These are phyloP conservation scores for Himalopsyche kuldschensis DNA, from an alignment of 2,888 invertebrate species.

Conservation along the genomic window DNA sequence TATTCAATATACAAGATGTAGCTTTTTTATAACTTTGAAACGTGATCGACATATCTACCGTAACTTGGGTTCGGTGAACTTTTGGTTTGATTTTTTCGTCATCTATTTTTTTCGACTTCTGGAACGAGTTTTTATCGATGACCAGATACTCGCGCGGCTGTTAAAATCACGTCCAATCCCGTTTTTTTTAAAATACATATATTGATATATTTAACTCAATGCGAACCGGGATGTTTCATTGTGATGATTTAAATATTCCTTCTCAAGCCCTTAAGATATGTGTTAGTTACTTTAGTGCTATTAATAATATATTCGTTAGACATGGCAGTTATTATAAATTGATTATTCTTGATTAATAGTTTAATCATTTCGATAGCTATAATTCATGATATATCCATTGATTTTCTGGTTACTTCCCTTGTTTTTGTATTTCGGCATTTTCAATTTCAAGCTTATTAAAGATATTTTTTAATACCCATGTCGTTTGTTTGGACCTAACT, in stretches of 20 bases:
- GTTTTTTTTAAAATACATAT: neutral
- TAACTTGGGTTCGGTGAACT: constrained; percentile 16
- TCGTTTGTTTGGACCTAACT: too few relatives aligned
- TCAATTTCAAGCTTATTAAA: too few relatives aligned
- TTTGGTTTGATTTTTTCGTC: neutral
- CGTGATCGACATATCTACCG: constrained; percentile 16
- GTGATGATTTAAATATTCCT: neutral
- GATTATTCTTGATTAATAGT: too few relatives aligned
- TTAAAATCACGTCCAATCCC: neutral
- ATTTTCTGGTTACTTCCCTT: too few relatives aligned
- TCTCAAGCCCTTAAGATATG: too few relatives aligned
- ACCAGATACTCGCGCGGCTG: neutral
- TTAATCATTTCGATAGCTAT: too few relatives aligned
- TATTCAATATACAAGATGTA: constrained; percentile 15
- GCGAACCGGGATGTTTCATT: neutral
- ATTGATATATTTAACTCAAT: neutral
- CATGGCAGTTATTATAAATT: too few relatives aligned
- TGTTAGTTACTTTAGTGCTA: too few relatives aligned
- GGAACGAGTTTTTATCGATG: neutral
- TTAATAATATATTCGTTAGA: too few relatives aligned
- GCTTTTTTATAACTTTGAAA: constrained; percentile 7
- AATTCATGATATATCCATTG: too few relatives aligned
- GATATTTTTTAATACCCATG: too few relatives aligned
- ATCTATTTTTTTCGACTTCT: constrained; percentile 6
- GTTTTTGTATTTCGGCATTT: too few relatives aligned